These are phyloP conservation scores for Hippocampus abdominalis DNA, from an alignment of 2,113 vertebrate species.

Conservation along the genomic window DNA sequence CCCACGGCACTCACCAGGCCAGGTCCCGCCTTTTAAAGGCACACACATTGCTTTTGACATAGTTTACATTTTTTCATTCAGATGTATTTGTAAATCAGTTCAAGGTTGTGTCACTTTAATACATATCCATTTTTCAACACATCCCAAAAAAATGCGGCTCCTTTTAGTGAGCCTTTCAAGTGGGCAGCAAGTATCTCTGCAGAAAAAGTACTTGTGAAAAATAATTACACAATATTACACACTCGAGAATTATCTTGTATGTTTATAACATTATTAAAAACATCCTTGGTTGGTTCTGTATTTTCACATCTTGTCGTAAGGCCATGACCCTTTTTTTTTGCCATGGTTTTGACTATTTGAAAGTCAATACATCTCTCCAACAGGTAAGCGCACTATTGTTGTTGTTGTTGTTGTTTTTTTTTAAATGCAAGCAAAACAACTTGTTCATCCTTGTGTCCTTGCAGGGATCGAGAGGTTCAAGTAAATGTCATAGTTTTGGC, in stretches of 20 bases:
- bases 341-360: background rate
- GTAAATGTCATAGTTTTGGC: conserved; percentile 92
- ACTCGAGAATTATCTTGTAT: conserved; percentile 16
- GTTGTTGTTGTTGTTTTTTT: too few relatives aligned
- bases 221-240: background rate
- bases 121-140: background rate
- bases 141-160: background rate
- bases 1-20: background rate
- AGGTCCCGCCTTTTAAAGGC: background rate
- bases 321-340: background rate
- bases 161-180: background rate
- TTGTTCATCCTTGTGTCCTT: conserved; percentile 7
- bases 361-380: background rate
- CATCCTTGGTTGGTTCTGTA: conserved; percentile 11
- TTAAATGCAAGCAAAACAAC: background rate
- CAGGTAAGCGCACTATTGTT: background rate
- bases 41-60: background rate
- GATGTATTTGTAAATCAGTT: background rate
- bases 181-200: conserved; percentile 4
- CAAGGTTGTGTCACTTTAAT: background rate
- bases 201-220: conserved; percentile 7
- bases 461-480: conserved; percentile 77
- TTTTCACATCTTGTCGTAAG: conserved; percentile 23
- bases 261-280: conserved; percentile 12
- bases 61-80: background rate